These are phyloP conservation scores for Alethe castanea DNA, from an alignment of 2,113 vertebrate genomes.

Conservation along the genomic window DNA sequence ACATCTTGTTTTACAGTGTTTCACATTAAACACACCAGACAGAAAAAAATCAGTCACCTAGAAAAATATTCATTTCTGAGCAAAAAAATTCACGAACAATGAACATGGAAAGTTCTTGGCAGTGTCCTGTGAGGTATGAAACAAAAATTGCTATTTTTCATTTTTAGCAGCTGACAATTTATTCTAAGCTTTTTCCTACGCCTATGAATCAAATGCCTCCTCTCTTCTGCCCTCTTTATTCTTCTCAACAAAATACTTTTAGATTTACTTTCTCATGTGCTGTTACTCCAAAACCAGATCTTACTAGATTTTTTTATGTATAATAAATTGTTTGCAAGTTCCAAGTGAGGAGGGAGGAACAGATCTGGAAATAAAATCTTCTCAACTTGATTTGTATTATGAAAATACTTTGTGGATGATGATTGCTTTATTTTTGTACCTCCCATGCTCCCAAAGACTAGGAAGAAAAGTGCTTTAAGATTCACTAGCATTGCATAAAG, in stretches of 20 bases:
- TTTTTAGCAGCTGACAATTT: neutral
- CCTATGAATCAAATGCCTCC: neutral
- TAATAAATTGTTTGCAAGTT: neutral
- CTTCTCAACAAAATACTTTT: neutral
- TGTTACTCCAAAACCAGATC: neutral
- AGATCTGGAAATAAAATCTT: neutral
- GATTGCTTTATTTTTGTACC: neutral
- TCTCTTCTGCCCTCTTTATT: neutral
- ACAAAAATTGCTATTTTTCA: neutral
- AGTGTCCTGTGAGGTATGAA: neutral
- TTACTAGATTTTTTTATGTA: neutral
- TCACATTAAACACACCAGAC: neutral
- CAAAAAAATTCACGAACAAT: neutral
- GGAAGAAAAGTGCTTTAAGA: neutral
- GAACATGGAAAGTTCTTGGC: neutral
- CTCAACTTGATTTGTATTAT: neutral
- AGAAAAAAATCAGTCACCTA: neutral
- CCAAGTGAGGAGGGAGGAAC: neutral
- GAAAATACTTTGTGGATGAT: neutral
- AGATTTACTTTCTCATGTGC: neutral
- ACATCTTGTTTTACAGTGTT: slow-evolving; percentile 15
- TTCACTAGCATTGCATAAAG: neutral
- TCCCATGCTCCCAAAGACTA: neutral
- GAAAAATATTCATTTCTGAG: neutral
- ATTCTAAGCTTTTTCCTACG: neutral